These are phyloP conservation scores for Tribolium castaneum DNA, from an alignment of 1,140 invertebrate species.

Conservation along the genomic window DNA sequence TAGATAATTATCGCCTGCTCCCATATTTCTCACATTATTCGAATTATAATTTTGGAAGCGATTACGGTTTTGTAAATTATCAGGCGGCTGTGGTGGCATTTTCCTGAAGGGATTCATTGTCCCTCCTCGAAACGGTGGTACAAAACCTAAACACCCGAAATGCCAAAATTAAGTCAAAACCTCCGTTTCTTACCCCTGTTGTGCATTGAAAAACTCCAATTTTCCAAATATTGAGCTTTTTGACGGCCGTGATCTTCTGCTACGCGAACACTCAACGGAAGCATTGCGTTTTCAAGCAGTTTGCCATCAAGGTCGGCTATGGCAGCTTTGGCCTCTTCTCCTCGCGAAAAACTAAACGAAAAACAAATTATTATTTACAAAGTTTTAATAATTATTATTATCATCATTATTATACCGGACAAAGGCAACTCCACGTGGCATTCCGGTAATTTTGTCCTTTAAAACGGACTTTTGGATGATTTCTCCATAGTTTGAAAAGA, in stretches of 20 bases:
- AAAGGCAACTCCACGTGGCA: slow-evolving; percentile 90
- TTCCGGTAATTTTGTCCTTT: slow-evolving; percentile 86
- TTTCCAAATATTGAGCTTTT: slow-evolving; percentile 71
- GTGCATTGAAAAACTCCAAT: slow-evolving; percentile 52
- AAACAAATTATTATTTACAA: not conserved
- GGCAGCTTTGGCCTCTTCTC: slow-evolving; percentile 89
- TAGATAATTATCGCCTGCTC: slow-evolving; percentile 54
- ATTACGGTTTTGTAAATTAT: slow-evolving; percentile 52
- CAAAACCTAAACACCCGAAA: slow-evolving; percentile 1
- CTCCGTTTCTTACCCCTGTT: slow-evolving; percentile 55
- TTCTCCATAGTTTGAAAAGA: slow-evolving; percentile 87
- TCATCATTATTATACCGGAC: slow-evolving; percentile 74
- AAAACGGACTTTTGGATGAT: slow-evolving; percentile 93
- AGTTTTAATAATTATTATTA: not conserved
- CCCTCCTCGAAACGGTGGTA: slow-evolving; percentile 46
- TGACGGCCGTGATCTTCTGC: slow-evolving; percentile 95
- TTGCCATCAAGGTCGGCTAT: slow-evolving; percentile 87
- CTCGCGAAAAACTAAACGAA: slow-evolving; percentile 76
- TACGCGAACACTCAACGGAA: slow-evolving; percentile 83
- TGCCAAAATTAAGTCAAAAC: slow-evolving; percentile 2
- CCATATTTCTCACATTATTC: slow-evolving; percentile 54
- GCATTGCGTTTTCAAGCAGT: slow-evolving; percentile 83
- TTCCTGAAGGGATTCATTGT: slow-evolving; percentile 55
- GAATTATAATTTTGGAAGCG: slow-evolving; percentile 44
- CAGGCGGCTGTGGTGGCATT: slow-evolving; percentile 43